Conservation (phyloP, 92 coral and sea anemone genomes). For the Pocillopora grandis region DNA sequence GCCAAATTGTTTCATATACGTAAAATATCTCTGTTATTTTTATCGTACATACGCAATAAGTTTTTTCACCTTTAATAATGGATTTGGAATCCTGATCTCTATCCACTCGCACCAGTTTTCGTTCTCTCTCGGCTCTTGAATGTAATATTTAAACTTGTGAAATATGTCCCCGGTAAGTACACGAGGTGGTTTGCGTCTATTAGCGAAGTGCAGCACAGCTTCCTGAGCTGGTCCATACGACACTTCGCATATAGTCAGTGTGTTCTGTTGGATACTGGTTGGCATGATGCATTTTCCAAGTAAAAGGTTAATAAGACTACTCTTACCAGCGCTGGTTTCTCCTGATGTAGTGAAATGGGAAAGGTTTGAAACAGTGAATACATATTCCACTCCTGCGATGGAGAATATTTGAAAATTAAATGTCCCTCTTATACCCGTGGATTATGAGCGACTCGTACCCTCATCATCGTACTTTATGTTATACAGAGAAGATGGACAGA, state of each 20-base stretch:
- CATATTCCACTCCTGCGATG: not conserved
- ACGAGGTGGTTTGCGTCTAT: not conserved
- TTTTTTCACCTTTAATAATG: constrained; percentile 8
- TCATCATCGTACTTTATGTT: no score
- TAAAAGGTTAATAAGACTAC: constrained; percentile 22
- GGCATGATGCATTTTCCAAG: constrained; percentile 1
- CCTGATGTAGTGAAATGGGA: not conserved
- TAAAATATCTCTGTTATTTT: not conserved
- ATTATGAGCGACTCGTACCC: no score
- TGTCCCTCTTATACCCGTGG: no score
- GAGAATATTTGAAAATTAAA: not conserved
- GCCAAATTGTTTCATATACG: no score
- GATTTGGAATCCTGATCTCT: constrained; percentile 22
- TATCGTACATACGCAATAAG: not conserved
- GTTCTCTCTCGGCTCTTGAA: not conserved
- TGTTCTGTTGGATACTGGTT: not conserved
- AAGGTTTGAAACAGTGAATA: not conserved
- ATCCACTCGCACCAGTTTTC: constrained; percentile 7
- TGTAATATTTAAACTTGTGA: not conserved
- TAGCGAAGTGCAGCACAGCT: constrained; percentile 11
- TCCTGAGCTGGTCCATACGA: constrained; percentile 8
- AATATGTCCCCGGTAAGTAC: not conserved
- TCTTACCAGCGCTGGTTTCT: constrained; percentile 24
- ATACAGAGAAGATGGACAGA: no score
- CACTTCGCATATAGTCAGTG: constrained; percentile 25